These are phyloP conservation scores for Pheosia tremula DNA, from an alignment of 2,888 invertebrate genomes.

Conservation along the genomic window DNA sequence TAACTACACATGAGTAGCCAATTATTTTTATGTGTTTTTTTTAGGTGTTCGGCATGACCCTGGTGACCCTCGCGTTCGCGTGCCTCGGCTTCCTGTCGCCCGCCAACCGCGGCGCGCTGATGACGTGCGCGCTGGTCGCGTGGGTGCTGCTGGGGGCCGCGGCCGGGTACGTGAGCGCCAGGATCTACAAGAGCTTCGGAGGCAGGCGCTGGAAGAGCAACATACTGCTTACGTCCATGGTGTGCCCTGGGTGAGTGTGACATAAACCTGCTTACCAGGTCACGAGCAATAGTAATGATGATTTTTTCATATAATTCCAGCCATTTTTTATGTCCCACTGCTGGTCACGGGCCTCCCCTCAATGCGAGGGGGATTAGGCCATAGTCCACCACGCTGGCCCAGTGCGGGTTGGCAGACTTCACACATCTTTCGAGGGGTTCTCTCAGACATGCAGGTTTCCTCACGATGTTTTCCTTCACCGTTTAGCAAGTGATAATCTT, in stretches of 20 bases:
- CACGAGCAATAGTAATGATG: not conserved
- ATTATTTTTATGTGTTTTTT: slow-evolving; percentile 2
- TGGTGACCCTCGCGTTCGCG: slow-evolving; percentile 98
- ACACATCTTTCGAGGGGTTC: too few species aligned
- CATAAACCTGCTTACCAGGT: not conserved
- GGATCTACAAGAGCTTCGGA: slow-evolving; percentile 99
- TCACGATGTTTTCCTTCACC: too few species aligned
- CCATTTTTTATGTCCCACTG: too few species aligned
- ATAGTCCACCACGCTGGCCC: too few species aligned
- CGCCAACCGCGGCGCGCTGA: slow-evolving; percentile 98
- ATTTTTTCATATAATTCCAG: too few species aligned
- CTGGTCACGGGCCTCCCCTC: too few species aligned
- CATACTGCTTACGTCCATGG: slow-evolving; percentile 97
- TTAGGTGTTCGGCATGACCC: slow-evolving; percentile 94
- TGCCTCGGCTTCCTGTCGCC: slow-evolving; percentile 99
- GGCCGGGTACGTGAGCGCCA: slow-evolving; percentile 98
- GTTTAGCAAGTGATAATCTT: too few species aligned
- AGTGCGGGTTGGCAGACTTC: too few species aligned
- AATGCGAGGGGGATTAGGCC: too few species aligned
- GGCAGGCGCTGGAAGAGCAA: slow-evolving; percentile 99
- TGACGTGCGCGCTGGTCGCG: slow-evolving; percentile 98
- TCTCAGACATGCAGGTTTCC: too few species aligned
- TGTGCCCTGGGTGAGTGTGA: slow-evolving; percentile 95
- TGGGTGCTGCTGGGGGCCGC: slow-evolving; percentile 99
- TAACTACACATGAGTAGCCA: too few species aligned